Evolutionary conservation across 1,140 invertebrate genomes (phyloP).

Genomic region (Matsumurasca onukii): DNA sequence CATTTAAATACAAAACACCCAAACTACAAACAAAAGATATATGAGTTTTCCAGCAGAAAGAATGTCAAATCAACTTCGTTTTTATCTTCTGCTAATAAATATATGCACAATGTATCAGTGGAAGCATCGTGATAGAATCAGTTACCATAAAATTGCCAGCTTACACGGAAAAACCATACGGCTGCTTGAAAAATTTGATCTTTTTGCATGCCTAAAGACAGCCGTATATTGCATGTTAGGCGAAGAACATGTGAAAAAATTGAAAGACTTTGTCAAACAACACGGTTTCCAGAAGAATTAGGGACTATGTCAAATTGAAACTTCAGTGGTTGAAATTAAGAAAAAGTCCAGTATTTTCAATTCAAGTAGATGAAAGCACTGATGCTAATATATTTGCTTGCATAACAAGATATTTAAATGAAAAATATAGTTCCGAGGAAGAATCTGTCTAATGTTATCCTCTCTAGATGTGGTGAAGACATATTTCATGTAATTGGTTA

Average conservation of each 20-base stretch:
- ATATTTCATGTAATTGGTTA: constrained; percentile 31
- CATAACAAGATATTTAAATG: constrained; percentile 30
- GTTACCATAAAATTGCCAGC: background rate
- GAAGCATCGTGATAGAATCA: constrained; percentile 16
- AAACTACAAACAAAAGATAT: constrained; percentile 13
- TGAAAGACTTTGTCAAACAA: constrained; percentile 10
- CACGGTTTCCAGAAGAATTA: background rate
- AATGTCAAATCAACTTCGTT: background rate
- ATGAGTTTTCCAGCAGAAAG: constrained; percentile 6
- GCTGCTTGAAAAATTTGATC: constrained; percentile 10
- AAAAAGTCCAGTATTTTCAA: constrained; percentile 23
- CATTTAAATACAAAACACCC: constrained; percentile 29
- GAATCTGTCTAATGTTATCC: constrained; percentile 21
- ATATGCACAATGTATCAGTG: constrained; percentile 3
- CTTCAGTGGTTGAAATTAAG: constrained; percentile 4
- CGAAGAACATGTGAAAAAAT: constrained; percentile 6
- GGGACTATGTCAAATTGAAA: constrained; percentile 13
- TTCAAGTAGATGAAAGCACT: constrained; percentile 31
- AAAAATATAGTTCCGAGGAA: constrained; percentile 21
- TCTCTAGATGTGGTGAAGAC: constrained; percentile 27
- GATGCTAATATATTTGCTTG: constrained; percentile 27
- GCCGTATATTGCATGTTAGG: background rate
- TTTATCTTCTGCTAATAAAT: constrained; percentile 11
- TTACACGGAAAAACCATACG: constrained; percentile 13
- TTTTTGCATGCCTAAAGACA: constrained; percentile 18